A percentile compares a stretch with the other conserved stretches of the same genome.
Evolutionary conservation across 2,888 invertebrate species (phyloP).

Genomic region (Hydropsyche betteni): DNA sequence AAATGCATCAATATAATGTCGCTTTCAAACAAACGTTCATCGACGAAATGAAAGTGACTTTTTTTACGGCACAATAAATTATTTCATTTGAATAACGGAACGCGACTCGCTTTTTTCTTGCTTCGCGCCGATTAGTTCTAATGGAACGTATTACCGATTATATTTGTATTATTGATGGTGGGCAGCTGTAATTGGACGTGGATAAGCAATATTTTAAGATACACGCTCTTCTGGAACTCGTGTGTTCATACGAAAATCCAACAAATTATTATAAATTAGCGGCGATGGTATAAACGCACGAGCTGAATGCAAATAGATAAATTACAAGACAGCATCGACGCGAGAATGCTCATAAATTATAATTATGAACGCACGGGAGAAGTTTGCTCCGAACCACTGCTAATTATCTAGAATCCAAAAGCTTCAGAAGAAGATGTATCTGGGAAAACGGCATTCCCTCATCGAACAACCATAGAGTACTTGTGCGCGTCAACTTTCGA

Average conservation of each 20-base stretch:
- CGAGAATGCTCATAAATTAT: conserved; percentile 23
- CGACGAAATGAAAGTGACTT: too few relatives aligned
- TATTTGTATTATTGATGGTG: too few relatives aligned
- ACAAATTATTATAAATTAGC: conserved; percentile 23
- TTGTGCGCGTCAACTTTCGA: conserved; percentile 12
- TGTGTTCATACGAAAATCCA: not conserved
- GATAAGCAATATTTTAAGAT: too few relatives aligned
- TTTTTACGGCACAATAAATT: too few relatives aligned
- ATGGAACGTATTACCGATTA: too few relatives aligned
- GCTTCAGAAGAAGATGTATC: conserved; percentile 10
- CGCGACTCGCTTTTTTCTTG: too few relatives aligned
- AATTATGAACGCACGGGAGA: conserved; percentile 29
- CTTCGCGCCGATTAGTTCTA: too few relatives aligned
- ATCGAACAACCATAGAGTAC: not conserved
- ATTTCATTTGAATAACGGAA: too few relatives aligned
- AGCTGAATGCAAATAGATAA: conserved; percentile 14
- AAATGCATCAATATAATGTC: too few relatives aligned
- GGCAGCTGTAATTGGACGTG: too few relatives aligned
- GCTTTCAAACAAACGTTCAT: too few relatives aligned
- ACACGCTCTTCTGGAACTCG: too few relatives aligned
- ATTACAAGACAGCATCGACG: conserved; percentile 1
- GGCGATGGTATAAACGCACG: conserved; percentile 15
- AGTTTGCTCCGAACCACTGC: conserved; percentile 3
- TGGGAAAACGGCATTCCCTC: conserved; percentile 23
- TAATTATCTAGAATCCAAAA: not conserved